Evolutionary conservation across 23 tunicate species (phyloP), one percentile per base, ranked within the genome.

Genomic region (Trididemnum clinides): DNA sequence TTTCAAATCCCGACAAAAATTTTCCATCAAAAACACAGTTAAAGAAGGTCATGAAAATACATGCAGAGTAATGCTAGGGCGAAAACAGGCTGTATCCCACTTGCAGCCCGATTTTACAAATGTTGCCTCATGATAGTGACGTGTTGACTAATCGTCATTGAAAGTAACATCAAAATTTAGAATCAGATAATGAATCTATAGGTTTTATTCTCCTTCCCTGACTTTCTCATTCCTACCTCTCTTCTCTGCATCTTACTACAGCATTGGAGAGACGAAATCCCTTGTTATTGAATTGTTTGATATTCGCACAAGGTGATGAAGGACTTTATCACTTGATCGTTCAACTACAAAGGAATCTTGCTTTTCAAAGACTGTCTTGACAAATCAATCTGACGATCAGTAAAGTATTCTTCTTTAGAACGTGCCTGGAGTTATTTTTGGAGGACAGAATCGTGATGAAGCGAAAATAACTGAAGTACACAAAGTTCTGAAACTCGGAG

Each of bases 341-440:
- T n/a, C n/a, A n/a, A n/a, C n/a, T n/a, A n/a, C n/a, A n/a, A n/a
- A n/a, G n/a, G n/a, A n/a, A n/a, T n/a, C n/a, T n/a, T n/a, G n/a
- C n/a, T n/a, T n/a, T n/a, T n/a, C n/a, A n/a, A n/a, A n/a, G n/a
- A 44, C 54, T 44, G 54, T 44, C 15, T 44, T 44, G 10, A 44
- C 12, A 44, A 44, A 7, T 44, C 10, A 7, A 44, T 44, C 10
- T 7, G 10, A 7, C 54, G n/a, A n/a, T n/a, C n/a, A n/a, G n/a
- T 15, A 44, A 44, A 44, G 37, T 10, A 28, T 71, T 6, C 30
- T 71, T 15, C 10, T 51, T 29, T 25, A 78, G 83, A 78, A 78
- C 66, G 31, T 29, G 1, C 37, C 37, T 5, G 83, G 83, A 51
- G 65, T 78, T 6, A 30, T 78, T 10, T 78, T 78, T 29, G 25